Evolutionary conservation across 2,888 invertebrate genomes (phyloP).

Genomic region (Drosophila affinis): DNA sequence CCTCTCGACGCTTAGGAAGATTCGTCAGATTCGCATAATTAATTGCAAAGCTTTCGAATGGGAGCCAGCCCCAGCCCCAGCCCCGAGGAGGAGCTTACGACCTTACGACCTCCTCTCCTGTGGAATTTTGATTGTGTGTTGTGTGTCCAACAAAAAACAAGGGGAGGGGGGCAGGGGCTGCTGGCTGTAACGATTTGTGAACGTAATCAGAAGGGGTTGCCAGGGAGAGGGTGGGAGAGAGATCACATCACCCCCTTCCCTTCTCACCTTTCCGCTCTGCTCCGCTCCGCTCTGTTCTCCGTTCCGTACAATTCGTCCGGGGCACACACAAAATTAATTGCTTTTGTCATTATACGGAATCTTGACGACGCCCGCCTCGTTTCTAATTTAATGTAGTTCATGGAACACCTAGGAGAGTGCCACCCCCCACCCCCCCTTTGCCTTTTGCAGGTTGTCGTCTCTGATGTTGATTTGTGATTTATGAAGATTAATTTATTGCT

Average conservation of each 20-base stretch:
- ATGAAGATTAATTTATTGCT: slow-evolving; percentile 83
- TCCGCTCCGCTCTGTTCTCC: slow-evolving; percentile 16
- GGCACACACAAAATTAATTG: slow-evolving; percentile 82
- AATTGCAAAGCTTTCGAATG: slow-evolving; percentile 75
- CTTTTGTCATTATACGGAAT: slow-evolving; percentile 83
- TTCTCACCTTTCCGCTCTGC: slow-evolving; percentile 56
- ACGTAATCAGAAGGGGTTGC: slow-evolving; percentile 72
- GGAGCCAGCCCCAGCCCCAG: slow-evolving; percentile 23
- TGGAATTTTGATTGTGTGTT: slow-evolving; percentile 79
- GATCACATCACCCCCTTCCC: slow-evolving; percentile 23
- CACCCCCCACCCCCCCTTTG: slow-evolving; percentile 13
- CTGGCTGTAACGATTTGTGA: slow-evolving; percentile 76
- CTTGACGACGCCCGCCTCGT: slow-evolving; percentile 80
- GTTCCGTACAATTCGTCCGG: slow-evolving; percentile 60
- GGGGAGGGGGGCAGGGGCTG: background rate
- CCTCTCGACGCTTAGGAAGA: slow-evolving; percentile 65
- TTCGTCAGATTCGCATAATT: slow-evolving; percentile 82
- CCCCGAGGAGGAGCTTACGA: slow-evolving; percentile 47
- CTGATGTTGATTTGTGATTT: slow-evolving; percentile 81
- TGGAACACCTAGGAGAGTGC: slow-evolving; percentile 32
- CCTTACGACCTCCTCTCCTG: slow-evolving; percentile 55
- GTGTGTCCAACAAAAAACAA: slow-evolving; percentile 25
- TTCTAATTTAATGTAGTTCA: slow-evolving; percentile 75
- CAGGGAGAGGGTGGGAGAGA: slow-evolving; percentile 20
- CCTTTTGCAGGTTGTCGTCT: slow-evolving; percentile 45